Percentiles rank a stretch among this genome's conserved stretches.
phyloP scores from a whole-genome alignment of 2,888 invertebrate species.

The Lasioglossum marginatum region DNA sequence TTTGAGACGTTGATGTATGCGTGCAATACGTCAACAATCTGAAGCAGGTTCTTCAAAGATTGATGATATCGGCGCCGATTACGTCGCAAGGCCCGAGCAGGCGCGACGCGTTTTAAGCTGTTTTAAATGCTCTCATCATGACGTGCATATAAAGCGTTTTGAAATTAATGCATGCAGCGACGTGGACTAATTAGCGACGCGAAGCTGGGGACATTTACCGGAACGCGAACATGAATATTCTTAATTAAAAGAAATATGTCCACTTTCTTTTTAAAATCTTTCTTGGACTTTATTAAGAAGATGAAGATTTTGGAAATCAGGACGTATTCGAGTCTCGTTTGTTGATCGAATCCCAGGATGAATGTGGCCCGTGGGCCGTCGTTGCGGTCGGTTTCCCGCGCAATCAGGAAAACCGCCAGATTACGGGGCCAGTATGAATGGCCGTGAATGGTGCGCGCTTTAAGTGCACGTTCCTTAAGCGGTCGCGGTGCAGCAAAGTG shows the following conservation, averaged over 20 bases:
- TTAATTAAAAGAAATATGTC: not conserved
- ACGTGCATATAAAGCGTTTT: not conserved
- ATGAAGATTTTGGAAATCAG: not conserved
- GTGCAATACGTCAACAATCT: constrained; percentile 4
- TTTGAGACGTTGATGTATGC: not conserved
- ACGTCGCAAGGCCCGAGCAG: not conserved
- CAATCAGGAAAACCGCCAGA: constrained; percentile 63
- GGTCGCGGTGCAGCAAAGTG: constrained; percentile 67
- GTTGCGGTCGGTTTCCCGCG: constrained; percentile 14
- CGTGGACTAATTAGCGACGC: not conserved
- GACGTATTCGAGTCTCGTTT: not conserved
- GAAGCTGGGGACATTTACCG: not conserved
- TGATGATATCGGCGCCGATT: constrained; percentile 12
- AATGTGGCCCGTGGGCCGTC: not conserved
- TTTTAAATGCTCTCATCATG: not conserved
- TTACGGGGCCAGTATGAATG: constrained; percentile 44
- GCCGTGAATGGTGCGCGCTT: constrained; percentile 49
- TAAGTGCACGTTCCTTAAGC: constrained; percentile 62
- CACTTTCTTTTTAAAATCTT: not conserved
- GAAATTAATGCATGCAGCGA: not conserved
- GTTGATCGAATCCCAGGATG: not conserved
- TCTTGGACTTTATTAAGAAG: no score
- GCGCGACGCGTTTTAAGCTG: not conserved
- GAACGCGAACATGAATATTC: not conserved
- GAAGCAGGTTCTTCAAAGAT: constrained; percentile 2